Base-by-base conservation (phyloP, 2,888 invertebrate species). In the Troides oblongomaculatus region DNA sequence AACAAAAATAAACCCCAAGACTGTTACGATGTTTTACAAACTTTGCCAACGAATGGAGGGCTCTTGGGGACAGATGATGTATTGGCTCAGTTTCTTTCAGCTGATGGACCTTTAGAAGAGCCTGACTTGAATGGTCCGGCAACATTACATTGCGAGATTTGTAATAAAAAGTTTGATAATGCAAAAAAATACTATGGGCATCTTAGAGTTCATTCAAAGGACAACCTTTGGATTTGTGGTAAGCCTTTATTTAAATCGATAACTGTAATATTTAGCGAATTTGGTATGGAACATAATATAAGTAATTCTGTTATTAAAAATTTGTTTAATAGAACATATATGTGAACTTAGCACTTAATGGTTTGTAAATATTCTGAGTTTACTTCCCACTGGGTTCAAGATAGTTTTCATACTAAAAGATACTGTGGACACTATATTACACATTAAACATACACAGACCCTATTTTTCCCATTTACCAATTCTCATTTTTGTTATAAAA, bases 151-250 rank as follows among this genome's bases (percentile, higher is more conserved):
- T 92, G 92, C 70, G 92, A 92, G 74, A 92, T 92, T 65, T 92
- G 92, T 76, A 81, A 81, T 36, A 92, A 90, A 74, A 83, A 86
- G 72, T 92, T 92, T 78, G 91, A 90, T 70, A 92, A 91, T 72
- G 90, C 91, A 17, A 90, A 89, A 72, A 92, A 91, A 73, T 92
- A 92, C 74, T 91, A 91, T 75, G 92, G 92, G 17, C 92, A 92
- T 77, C 76, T 92, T 68, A 79, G 91, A 71, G 88, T 92, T 12
- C 92, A 92, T 78, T 89, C 92, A 1, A 92, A 91, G 72, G 88
- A 90, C 71, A 89, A 88, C 76, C 81, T 87, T 62, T 92, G 91
- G 92, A 81, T 81, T 72, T 92, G 92, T 84, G 92, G 92, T 92
- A 56, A 61, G 53, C 4, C n/a, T 5, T 7, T 53, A 53, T 18